Conservation (phyloP, 2,113 vertebrate species). For the Stigmatopora argus region DNA sequence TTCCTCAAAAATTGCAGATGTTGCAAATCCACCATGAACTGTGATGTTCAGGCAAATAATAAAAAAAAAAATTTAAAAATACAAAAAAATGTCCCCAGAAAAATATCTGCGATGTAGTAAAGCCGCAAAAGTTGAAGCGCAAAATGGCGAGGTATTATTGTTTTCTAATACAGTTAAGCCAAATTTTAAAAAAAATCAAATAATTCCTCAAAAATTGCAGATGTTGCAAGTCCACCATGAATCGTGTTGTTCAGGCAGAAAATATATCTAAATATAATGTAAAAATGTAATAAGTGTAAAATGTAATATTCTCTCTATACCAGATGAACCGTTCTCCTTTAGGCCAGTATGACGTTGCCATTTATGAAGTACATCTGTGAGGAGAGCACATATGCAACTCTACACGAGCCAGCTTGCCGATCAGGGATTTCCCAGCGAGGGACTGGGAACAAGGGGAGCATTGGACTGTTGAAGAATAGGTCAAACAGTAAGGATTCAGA, state of each 20-base stretch:
- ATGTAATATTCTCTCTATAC: constrained; percentile 15
- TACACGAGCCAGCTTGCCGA: constrained; percentile 14
- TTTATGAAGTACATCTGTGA: constrained; percentile 46
- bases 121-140: no score
- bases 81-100: no score
- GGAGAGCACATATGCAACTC: constrained; percentile 19
- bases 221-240: constrained; percentile 3
- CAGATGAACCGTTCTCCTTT: constrained; percentile 14
- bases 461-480: constrained; percentile 7
- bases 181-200: no score
- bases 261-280: not conserved
- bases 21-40: constrained; percentile 13
- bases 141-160: no score
- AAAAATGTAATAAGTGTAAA: no score
- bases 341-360: constrained; percentile 34
- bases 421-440: constrained; percentile 15
- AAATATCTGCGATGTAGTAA: no score
- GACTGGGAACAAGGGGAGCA: constrained; percentile 10
- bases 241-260: constrained; percentile 21
- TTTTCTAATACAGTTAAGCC: no score
- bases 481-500: not conserved
- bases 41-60: constrained; percentile 12
- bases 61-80: no score
- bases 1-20: not conserved
- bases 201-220: not conserved